Percentiles rank a stretch among this genome's conserved stretches.
phyloP scores from a whole-genome alignment of 2,113 vertebrate genomes.

The Gobius niger region DNA sequence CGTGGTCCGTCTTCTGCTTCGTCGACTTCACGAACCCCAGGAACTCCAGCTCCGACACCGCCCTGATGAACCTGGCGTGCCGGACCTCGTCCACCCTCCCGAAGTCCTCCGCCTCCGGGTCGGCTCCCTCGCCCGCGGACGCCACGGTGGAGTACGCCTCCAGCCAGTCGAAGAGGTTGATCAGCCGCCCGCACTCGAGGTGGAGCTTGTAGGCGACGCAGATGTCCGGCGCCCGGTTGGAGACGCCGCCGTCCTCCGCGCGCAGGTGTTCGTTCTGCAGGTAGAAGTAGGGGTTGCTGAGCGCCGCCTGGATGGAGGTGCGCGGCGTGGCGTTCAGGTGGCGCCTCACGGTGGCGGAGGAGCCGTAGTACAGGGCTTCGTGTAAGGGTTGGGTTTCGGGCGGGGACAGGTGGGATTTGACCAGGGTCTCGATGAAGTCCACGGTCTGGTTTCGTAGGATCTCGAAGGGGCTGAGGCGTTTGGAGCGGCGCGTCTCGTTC shows the following conservation, averaged over 20 bases:
- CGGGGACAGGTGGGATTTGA: background rate
- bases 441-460: background rate
- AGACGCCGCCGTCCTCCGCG: background rate
- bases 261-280: background rate
- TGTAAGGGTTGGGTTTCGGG: background rate
- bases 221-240: background rate
- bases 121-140: background rate
- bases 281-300: background rate
- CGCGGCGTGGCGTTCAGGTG: background rate
- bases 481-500: background rate
- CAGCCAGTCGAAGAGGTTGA: background rate
- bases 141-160: background rate
- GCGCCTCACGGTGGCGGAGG: background rate
- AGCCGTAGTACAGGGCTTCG: background rate
- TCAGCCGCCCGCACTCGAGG: background rate
- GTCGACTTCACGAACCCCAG: background rate
- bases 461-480: background rate
- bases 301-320: background rate
- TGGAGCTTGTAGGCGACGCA: background rate
- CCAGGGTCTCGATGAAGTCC: background rate
- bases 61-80: background rate
- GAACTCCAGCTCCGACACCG: background rate
- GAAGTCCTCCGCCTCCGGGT: background rate
- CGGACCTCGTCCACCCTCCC: background rate
- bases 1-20: background rate